A percentile compares a stretch with the other conserved stretches of the same genome.
These are phyloP conservation scores for Sebastes steindachneri DNA, from an alignment of 2,797 vertebrate species.

Conservation along the genomic window DNA sequence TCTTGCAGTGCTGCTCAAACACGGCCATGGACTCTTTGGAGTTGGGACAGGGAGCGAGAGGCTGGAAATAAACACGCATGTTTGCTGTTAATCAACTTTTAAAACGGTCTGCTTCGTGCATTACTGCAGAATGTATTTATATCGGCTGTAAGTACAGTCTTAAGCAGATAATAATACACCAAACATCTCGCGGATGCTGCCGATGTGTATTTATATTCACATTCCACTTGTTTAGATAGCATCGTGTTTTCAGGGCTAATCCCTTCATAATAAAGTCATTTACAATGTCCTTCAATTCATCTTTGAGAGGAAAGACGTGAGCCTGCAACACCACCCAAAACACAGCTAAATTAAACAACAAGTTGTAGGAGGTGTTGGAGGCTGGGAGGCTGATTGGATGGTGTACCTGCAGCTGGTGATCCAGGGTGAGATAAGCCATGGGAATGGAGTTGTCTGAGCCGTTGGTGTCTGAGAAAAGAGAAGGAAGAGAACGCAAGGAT, in stretches of 20 bases:
- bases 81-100: slow-evolving; percentile 64
- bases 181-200: slow-evolving; percentile 20
- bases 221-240: slow-evolving; percentile 64
- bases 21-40: slow-evolving; percentile 99
- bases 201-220: slow-evolving; percentile 63
- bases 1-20: slow-evolving; percentile 99
- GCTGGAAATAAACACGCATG: slow-evolving; percentile 84
- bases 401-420: slow-evolving; percentile 97
- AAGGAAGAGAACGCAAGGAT: background rate
- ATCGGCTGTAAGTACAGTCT: slow-evolving; percentile 56
- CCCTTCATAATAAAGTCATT: slow-evolving; percentile 34
- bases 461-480: slow-evolving; percentile 89
- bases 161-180: slow-evolving; percentile 48
- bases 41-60: slow-evolving; percentile 97
- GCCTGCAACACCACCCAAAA: background rate
- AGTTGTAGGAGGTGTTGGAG: background rate
- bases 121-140: slow-evolving; percentile 71
- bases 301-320: background rate
- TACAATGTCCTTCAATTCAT: background rate
- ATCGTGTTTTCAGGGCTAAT: slow-evolving; percentile 48
- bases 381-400: background rate
- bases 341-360: background rate
- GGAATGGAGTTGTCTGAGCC: slow-evolving; percentile 99
- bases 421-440: slow-evolving; percentile 99
- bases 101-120: slow-evolving; percentile 59